These are phyloP conservation scores for Telmatochromis sp. DNA, from an alignment of 2,113 vertebrate species.

Conservation along the genomic window DNA sequence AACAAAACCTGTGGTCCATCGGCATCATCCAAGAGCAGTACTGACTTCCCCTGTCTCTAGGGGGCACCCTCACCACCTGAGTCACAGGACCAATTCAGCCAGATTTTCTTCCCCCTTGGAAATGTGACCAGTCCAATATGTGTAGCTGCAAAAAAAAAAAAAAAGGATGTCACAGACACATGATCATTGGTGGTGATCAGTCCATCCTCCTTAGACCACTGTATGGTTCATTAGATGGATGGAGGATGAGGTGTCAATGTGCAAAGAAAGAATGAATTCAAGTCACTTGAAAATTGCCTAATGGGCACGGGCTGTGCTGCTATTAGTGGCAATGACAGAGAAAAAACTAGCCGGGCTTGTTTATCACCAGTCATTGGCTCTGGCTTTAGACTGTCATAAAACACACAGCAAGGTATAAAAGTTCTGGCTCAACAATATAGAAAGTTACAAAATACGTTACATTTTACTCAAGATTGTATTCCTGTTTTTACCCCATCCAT, in stretches of 20 bases:
- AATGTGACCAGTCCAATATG: conserved; percentile 39
- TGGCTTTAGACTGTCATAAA: background rate
- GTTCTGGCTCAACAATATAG: background rate
- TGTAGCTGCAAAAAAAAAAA: conserved; percentile 30
- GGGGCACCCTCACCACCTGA: conserved; percentile 60
- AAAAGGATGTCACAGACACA: conserved; percentile 51
- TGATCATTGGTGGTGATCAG: conserved; percentile 45
- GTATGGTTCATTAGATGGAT: background rate
- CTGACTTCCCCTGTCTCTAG: conserved; percentile 56
- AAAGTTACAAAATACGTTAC: background rate
- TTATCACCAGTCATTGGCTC: background rate
- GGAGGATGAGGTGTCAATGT: background rate
- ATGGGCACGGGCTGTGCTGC: background rate
- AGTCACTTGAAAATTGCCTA: background rate
- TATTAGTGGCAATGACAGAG: background rate
- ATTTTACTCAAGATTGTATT: background rate
- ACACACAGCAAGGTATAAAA: background rate
- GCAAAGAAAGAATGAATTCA: background rate
- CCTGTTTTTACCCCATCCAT: background rate
- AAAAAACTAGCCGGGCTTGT: background rate
- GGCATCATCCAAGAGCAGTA: conserved; percentile 9
- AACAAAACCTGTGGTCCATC: background rate
- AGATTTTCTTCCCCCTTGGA: background rate
- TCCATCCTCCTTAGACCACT: conserved; percentile 12
- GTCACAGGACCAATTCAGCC: conserved; percentile 17